A percentile compares a stretch with the other conserved stretches of the same genome.
These are phyloP conservation scores for Anagyrus pseudococci DNA, from an alignment of 2,888 invertebrate genomes.

Conservation along the genomic window DNA sequence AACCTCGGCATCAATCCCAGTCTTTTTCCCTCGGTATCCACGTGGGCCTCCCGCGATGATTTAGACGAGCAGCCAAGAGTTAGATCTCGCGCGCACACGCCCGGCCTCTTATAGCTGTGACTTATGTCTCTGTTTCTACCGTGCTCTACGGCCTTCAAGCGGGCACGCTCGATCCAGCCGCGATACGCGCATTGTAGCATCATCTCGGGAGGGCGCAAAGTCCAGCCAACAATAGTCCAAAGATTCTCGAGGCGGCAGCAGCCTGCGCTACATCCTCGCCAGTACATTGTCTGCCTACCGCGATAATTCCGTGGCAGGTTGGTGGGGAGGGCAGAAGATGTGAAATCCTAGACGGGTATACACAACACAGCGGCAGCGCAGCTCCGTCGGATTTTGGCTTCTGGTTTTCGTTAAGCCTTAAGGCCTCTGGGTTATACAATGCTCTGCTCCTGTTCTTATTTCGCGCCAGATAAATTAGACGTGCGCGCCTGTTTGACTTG, in stretches of 20 bases:
- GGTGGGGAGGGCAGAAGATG: slow-evolving; percentile 42
- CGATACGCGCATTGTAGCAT: slow-evolving; percentile 54
- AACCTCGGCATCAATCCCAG: no score
- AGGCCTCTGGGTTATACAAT: no score
- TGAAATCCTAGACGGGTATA: slow-evolving; percentile 58
- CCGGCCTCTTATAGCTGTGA: no score
- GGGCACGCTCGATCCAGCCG: slow-evolving; percentile 54
- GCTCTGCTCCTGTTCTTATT: no score
- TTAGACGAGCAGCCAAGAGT: no score
- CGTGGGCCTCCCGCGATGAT: no score
- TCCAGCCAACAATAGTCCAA: slow-evolving; percentile 44
- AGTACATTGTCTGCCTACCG: slow-evolving; percentile 52
- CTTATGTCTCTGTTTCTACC: slow-evolving; percentile 46
- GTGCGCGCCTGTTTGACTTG: no score
- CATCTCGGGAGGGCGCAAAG: slow-evolving; percentile 33
- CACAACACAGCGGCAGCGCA: slow-evolving; percentile 11
- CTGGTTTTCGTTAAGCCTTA: slow-evolving; percentile 12
- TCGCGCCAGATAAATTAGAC: no score
- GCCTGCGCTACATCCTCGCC: slow-evolving; percentile 35
- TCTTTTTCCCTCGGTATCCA: no score
- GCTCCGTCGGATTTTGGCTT: slow-evolving; percentile 18
- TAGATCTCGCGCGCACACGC: slow-evolving; percentile 23
- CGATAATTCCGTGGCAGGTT: slow-evolving; percentile 58
- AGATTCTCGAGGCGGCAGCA: slow-evolving; percentile 40
- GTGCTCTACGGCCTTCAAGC: no score